phyloP scores from a whole-genome alignment of 1,140 invertebrate species.

The Bombus waltoni region DNA sequence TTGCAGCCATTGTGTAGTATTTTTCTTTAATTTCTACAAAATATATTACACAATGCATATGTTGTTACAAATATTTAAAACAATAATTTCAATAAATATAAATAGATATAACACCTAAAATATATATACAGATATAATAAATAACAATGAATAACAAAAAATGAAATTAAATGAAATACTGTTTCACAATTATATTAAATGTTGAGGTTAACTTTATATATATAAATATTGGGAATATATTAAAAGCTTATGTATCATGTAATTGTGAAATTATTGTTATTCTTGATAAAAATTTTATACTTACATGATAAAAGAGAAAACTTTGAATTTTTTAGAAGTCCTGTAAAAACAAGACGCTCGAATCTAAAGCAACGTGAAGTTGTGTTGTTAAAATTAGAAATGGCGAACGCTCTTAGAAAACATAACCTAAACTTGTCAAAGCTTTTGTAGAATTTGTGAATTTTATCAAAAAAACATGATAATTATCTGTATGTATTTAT shows the following conservation, averaged over 20 bases:
- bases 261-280: neutral
- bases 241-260: neutral
- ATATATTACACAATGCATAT: neutral
- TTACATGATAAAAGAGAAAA: slow-evolving; percentile 41
- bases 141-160: neutral
- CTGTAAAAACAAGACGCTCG: neutral
- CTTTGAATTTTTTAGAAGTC: neutral
- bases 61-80: neutral
- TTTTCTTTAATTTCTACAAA: slow-evolving; percentile 23
- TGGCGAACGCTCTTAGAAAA: neutral
- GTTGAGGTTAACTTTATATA: slow-evolving; percentile 6
- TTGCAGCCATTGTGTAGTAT: slow-evolving; percentile 85
- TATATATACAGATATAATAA: neutral
- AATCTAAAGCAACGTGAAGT: neutral
- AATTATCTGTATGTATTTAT: neutral
- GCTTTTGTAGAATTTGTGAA: neutral
- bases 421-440: slow-evolving; percentile 32
- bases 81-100: neutral
- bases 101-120: neutral
- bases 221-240: slow-evolving; percentile 1
- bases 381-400: neutral
- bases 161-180: neutral
- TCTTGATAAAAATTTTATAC: slow-evolving; percentile 8
- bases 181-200: neutral
- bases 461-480: neutral